Conservation (phyloP, 2,797 vertebrate species). For the Catamblyrhynchus diadema region DNA sequence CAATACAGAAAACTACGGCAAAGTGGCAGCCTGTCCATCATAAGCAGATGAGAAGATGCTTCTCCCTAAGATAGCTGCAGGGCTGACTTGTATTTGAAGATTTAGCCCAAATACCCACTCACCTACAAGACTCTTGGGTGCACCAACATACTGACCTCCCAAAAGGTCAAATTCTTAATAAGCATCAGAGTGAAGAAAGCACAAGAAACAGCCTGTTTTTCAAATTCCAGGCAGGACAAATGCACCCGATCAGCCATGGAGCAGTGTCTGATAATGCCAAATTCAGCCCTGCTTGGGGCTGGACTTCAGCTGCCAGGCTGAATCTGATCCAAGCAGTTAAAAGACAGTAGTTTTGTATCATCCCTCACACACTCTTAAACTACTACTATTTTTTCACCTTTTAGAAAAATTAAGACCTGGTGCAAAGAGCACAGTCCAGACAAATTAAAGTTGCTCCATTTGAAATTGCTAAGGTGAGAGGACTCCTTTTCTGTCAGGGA, state of each 20-base stretch:
- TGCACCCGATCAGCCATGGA: neutral
- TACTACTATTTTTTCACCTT: neutral
- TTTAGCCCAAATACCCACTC: neutral
- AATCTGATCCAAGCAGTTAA: neutral
- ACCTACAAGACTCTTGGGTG: neutral
- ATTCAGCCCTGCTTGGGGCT: neutral
- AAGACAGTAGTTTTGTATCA: neutral
- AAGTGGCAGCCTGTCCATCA: neutral
- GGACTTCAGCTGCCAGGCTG: neutral
- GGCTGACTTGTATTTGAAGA: neutral
- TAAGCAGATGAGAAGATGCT: neutral
- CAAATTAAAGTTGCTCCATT: neutral
- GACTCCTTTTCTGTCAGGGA: neutral
- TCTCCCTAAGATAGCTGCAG: neutral
- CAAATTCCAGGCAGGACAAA: slow-evolving; percentile 12
- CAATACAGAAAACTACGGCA: neutral
- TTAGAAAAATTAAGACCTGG: neutral
- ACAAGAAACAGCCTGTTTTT: slow-evolving; percentile 18
- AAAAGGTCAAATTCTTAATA: slow-evolving; percentile 59
- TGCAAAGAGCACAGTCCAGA: neutral
- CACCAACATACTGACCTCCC: slow-evolving; percentile 12
- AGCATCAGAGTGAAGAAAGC: slow-evolving; percentile 44
- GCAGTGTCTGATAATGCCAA: neutral
- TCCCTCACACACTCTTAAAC: neutral
- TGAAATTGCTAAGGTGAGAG: neutral